phyloP scores from a whole-genome alignment of 2,888 invertebrate species.

The Drosophila ezoana region DNA sequence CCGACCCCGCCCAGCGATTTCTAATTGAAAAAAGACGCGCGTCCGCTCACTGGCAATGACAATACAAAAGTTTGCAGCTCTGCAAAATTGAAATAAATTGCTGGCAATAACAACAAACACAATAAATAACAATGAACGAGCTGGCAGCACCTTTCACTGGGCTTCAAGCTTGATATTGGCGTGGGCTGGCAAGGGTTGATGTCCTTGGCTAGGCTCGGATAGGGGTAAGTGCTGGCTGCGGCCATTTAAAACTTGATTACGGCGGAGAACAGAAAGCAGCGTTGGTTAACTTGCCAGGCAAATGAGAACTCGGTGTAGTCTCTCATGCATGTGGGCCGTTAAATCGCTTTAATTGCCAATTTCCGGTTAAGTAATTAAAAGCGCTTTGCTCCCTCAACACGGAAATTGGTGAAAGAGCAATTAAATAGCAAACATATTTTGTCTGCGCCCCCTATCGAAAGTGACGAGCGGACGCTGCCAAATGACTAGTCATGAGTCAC shows the following conservation, averaged over 20 bases:
- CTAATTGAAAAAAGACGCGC: constrained; percentile 81
- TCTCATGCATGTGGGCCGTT: constrained; percentile 77
- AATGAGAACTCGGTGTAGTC: constrained; percentile 48
- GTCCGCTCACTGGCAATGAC: constrained; percentile 66
- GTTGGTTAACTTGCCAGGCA: constrained; percentile 45
- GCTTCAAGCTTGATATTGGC: constrained; percentile 21
- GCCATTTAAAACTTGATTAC: constrained; percentile 81
- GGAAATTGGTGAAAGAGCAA: constrained; percentile 72
- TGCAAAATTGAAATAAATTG: constrained; percentile 82
- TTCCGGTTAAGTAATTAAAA: constrained; percentile 81
- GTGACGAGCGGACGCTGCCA: background rate
- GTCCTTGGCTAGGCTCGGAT: constrained; percentile 1
- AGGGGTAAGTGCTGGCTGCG: constrained; percentile 12
- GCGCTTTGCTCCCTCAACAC: constrained; percentile 62
- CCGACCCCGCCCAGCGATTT: constrained; percentile 47
- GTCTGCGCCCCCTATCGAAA: constrained; percentile 29
- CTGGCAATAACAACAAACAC: constrained; percentile 78
- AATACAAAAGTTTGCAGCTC: constrained; percentile 77
- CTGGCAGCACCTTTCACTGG: constrained; percentile 71
- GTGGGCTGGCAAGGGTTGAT: constrained; percentile 4
- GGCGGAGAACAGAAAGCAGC: constrained; percentile 27
- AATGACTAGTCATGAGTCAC: constrained; percentile 18
- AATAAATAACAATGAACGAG: constrained; percentile 80
- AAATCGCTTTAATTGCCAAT: constrained; percentile 82
- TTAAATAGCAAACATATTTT: constrained; percentile 74